Evolutionary conservation across 2,113 vertebrate genomes (phyloP).

Genomic region (Mirounga angustirostris): DNA sequence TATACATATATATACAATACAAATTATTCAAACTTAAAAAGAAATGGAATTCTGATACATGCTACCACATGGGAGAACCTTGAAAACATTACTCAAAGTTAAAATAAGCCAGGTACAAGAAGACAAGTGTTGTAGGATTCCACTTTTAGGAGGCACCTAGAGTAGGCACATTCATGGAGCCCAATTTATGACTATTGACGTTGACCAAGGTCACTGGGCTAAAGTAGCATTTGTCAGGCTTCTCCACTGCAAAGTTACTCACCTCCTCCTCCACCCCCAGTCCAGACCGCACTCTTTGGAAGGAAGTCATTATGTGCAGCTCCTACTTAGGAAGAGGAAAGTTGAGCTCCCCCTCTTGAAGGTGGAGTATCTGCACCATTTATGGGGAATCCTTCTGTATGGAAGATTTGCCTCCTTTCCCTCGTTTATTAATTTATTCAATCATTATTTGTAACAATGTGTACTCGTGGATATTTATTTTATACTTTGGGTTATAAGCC

Average conservation of each 20-base stretch:
- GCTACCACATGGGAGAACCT: background rate
- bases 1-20: background rate
- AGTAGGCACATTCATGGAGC: background rate
- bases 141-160: background rate
- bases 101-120: background rate
- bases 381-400: background rate
- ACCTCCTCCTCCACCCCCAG: background rate
- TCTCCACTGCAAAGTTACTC: too few relatives aligned
- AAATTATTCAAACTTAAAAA: background rate
- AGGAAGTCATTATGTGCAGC: background rate
- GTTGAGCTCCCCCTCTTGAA: background rate
- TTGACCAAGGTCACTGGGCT: background rate
- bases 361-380: background rate
- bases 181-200: background rate
- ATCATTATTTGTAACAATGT: background rate
- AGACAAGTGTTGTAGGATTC: background rate
- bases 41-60: background rate
- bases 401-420: background rate
- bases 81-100: background rate
- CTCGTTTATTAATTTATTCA: background rate
- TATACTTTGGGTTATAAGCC: background rate
- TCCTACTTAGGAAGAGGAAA: background rate
- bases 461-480: background rate
- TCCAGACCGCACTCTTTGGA: background rate
- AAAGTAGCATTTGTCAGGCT: background rate